These are phyloP conservation scores for Jacana jacana DNA, from an alignment of 2,113 vertebrate genomes.

Conservation along the genomic window DNA sequence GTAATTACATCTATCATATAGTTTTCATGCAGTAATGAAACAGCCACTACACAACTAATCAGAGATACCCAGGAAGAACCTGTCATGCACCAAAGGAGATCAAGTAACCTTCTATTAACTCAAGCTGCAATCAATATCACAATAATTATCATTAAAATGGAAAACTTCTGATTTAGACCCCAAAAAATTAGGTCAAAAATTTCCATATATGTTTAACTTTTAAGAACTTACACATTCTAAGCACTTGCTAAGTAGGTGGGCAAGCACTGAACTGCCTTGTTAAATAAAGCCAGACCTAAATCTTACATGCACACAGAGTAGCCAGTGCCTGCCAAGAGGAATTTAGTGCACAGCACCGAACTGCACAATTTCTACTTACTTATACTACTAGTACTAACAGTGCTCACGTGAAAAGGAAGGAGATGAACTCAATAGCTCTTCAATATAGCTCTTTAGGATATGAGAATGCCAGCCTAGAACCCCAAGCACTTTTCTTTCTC, in stretches of 20 bases:
- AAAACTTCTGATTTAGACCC: neutral
- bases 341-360: neutral
- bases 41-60: neutral
- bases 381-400: neutral
- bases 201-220: neutral
- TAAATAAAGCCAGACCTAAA: neutral
- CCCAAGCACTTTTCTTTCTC: neutral
- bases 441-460: neutral
- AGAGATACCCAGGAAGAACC: neutral
- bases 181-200: neutral
- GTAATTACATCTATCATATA: neutral
- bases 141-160: neutral
- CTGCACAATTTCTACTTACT: neutral
- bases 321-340: neutral
- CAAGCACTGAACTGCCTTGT: neutral
- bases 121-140: neutral
- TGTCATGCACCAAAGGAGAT: neutral
- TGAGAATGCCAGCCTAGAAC: neutral
- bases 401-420: neutral
- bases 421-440: neutral
- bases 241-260: neutral
- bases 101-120: neutral
- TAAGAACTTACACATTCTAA: neutral
- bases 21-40: neutral
- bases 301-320: neutral